Conservation (phyloP, 2,113 vertebrate genomes). For the Oreocharis arfaki region DNA sequence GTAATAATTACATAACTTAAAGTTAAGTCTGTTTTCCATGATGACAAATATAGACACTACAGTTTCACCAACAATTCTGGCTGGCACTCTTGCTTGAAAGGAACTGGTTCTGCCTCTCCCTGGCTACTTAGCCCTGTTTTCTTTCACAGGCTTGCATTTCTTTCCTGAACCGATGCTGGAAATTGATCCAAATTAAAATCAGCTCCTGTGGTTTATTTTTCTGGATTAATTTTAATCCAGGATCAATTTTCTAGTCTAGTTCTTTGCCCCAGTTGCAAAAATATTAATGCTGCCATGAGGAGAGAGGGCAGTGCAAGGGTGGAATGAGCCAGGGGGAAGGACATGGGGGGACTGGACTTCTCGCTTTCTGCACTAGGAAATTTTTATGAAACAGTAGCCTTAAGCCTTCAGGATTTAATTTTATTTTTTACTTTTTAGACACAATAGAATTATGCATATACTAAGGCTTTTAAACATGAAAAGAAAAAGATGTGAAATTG, state of each 20-base stretch:
- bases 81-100: background rate
- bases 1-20: background rate
- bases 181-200: background rate
- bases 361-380: background rate
- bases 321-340: background rate
- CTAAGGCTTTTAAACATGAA: background rate
- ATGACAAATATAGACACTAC: background rate
- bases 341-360: background rate
- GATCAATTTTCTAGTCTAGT: background rate
- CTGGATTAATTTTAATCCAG: background rate
- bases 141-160: background rate
- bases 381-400: background rate
- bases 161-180: background rate
- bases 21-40: background rate
- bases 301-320: background rate
- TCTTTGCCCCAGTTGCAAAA: background rate
- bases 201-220: background rate
- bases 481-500: background rate
- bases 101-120: background rate
- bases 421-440: background rate
- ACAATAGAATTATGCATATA: background rate
- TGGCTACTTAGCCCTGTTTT: background rate
- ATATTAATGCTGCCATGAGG: background rate
- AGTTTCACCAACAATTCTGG: background rate
- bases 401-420: background rate